Evolutionary conservation across 2,797 vertebrate species (phyloP), one percentile per base, ranked within the genome.

Genomic region (Ctenopoma kingsleyae): DNA sequence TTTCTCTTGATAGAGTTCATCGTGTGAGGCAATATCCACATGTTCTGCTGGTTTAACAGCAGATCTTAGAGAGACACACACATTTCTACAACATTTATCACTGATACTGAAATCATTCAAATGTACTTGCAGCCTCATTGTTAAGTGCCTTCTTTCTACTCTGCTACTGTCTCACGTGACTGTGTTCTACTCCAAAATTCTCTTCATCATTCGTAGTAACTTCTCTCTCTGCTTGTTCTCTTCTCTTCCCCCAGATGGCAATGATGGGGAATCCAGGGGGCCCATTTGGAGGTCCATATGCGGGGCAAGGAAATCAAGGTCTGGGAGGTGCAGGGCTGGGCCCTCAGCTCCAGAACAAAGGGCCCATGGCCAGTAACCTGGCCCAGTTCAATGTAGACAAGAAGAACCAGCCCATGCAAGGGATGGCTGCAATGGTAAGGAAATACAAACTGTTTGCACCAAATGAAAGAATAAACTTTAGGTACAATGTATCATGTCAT

Each of bases 371-470:
- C 75, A 99, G 97, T 87, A 99, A 89, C 57, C 90, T 98, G 83
- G 92, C 96, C 66, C 96, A 96, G 76, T 99, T 98, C 91, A 93
- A 84, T 74, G 93, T 98, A 92, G 98, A 99, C 83, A 98, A 98
- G 94, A 99, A 99, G 84, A 90, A 93, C 76, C 95, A 95, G 89
- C 92, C 96, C 85, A 95, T 96, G 83, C 92, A 96, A 92, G 96
- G 95, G 91, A 96, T 99, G 91, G 92, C 95, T 59, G 91, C 91
- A 66, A 97, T 99, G 97, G 98, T 99, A 86, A 85, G 96, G 22
- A 3, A 32, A 48, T 19, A 16, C 15, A 38, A n/a, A 22, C 44
- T 23, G 1, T 46, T 0, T 56, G 57, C 40, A 32, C 47, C 5
- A n/a, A 16, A 46, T 71, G 16, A 27, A 50, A 43, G 6, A 20